Base-by-base conservation (phyloP, 2,797 vertebrate species). In the Cryptoprocta ferox region DNA sequence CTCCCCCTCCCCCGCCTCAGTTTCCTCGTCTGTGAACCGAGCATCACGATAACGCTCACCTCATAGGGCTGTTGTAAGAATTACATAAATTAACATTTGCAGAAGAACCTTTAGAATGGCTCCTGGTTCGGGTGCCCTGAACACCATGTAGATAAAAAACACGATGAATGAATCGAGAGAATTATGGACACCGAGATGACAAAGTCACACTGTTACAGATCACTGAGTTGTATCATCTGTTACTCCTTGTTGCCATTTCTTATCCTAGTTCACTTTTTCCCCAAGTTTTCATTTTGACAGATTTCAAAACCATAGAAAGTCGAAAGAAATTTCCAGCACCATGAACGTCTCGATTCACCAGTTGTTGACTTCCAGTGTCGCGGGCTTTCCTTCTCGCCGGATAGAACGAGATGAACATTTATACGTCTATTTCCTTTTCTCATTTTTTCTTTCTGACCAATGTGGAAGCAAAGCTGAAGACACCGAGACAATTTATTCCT, bases 121-220 rank as follows among this genome's bases (percentile, higher is more conserved):
- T 42, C 73, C 68, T 14, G 26, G 35, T 65, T 30, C 0, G 3
- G 30, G 50, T 4, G 32, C 35, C 35, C 66, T 37, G 80, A 0
- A 18, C n/a, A 24, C 8, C 5, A n/a, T 2, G 16, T 39, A 39
- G 65, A 18, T 30, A 18, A 26, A 68, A 93, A n/a, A 26, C 1
- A 4, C 4, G 0, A 10, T 3, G 26, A 15, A 16, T 1, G 26
- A 63, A 2, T 26, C 3, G 18, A 50, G 30, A 50, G 18, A 13
- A 14, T 48, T 9, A 6, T 0, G 6, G 87, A 56, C 1, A 18
- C 42, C 13, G 0, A 1, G 24, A 4, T 39, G 0, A 16, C 63
- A 24, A 9, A 19, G 48, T 30, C 35, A 0, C 12, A 5, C 4
- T 1, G 13, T 0, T 0, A 19, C 5, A 21, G 21, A 7, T 11